Evolutionary conservation across 2,888 invertebrate species (phyloP).

Genomic region (Nymphalis polychloros): DNA sequence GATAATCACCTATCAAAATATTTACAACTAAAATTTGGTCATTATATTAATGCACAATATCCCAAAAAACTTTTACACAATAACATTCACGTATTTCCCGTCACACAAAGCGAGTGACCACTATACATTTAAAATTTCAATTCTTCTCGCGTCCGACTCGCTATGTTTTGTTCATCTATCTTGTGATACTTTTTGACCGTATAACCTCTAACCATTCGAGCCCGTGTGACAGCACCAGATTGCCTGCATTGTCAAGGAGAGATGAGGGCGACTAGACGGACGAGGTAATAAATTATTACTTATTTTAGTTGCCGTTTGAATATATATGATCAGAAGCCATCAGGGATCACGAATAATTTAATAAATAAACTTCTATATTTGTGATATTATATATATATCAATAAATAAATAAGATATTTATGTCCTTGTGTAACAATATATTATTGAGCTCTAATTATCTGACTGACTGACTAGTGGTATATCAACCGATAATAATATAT

Average conservation of each 20-base stretch:
- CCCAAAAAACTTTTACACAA: background rate
- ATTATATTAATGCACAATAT: no score
- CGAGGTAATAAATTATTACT: background rate
- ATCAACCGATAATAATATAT: no score
- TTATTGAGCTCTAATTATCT: no score
- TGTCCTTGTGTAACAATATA: no score
- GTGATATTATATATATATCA: no score
- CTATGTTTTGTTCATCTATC: constrained; percentile 26
- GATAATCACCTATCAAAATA: no score
- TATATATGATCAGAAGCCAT: background rate
- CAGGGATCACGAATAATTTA: no score
- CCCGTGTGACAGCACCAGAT: constrained; percentile 48
- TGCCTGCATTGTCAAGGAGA: constrained; percentile 49
- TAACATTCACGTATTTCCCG: background rate
- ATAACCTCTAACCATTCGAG: constrained; percentile 32
- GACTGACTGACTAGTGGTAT: no score
- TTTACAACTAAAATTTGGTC: no score
- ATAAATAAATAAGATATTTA: no score
- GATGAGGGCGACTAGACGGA: constrained; percentile 4
- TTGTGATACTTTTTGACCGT: constrained; percentile 30
- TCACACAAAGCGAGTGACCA: background rate
- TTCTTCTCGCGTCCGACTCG: constrained; percentile 7
- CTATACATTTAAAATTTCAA: constrained; percentile 11
- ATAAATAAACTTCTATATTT: no score
- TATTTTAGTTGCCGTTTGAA: background rate